Evolutionary conservation across 1,140 invertebrate species (phyloP).

Genomic region (Belonocnema kinseyi): DNA sequence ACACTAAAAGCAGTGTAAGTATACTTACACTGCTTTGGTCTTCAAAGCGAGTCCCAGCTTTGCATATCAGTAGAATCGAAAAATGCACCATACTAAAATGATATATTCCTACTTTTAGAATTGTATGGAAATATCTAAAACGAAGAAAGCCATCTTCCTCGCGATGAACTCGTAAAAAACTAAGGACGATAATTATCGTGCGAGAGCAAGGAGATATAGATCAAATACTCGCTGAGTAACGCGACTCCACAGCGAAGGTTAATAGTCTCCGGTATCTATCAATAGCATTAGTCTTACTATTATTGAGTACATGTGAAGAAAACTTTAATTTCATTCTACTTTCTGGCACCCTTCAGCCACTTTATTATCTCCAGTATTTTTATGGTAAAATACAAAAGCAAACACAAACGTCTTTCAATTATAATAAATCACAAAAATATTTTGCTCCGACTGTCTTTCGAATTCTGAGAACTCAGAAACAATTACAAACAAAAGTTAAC

Average conservation of each 20-base stretch:
- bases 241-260: constrained; percentile 33
- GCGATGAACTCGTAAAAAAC: constrained; percentile 10
- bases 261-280: constrained; percentile 43
- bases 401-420: constrained; percentile 14
- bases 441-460: not conserved
- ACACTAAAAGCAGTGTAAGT: too few species aligned
- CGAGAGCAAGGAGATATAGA: constrained; percentile 34
- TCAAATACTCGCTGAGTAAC: constrained; percentile 20
- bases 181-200: constrained; percentile 40
- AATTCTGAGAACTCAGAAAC: not conserved
- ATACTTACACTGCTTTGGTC: too few species aligned
- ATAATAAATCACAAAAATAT: constrained; percentile 18
- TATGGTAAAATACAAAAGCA: not conserved
- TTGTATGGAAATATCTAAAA: not conserved
- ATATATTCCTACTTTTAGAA: too few species aligned
- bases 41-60: too few species aligned
- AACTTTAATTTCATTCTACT: not conserved
- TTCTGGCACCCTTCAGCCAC: not conserved
- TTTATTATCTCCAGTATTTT: constrained; percentile 17
- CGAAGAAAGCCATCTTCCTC: not conserved
- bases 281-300: constrained; percentile 38
- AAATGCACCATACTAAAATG: too few species aligned
- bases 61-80: too few species aligned
- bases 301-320: constrained; percentile 25
- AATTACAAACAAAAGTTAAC: not conserved